Conservation (phyloP, 2,797 vertebrate species). For the Onychomys arenicola region DNA sequence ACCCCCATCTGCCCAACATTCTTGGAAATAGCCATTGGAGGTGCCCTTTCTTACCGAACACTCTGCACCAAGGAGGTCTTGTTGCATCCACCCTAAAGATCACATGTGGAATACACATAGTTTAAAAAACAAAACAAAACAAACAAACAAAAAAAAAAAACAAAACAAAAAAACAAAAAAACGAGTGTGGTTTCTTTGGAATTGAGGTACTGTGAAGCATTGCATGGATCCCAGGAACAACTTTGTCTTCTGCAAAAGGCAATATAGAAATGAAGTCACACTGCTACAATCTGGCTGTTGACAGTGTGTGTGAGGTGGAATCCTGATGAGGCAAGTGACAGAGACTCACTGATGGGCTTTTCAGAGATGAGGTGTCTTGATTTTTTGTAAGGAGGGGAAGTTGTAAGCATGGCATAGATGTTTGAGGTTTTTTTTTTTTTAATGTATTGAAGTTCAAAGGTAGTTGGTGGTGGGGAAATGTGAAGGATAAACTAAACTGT, state of each 20-base stretch:
- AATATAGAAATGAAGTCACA: not conserved
- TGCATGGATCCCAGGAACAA: not conserved
- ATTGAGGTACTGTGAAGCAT: not conserved
- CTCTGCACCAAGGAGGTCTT: not conserved
- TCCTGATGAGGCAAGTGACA: not conserved
- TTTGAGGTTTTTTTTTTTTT: not conserved
- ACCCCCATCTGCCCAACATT: not conserved
- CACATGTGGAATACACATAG: not conserved
- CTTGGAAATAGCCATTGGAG: not conserved
- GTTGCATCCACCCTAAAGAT: not conserved
- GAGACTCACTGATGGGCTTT: not conserved
- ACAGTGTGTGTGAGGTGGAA: not conserved
- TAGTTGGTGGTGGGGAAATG: not conserved
- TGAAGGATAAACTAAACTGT: not conserved
- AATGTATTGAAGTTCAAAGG: not conserved
- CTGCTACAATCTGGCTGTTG: not conserved
- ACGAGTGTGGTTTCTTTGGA: not conserved
- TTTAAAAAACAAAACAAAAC: not conserved
- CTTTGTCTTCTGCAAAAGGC: not conserved
- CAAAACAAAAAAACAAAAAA: no score
- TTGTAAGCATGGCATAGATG: not conserved
- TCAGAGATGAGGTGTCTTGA: conserved; percentile 28
- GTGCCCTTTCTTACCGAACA: not conserved
- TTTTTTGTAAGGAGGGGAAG: not conserved
- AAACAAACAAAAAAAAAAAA: no score